Evolutionary conservation across 2,113 vertebrate species (phyloP).

Genomic region (Falcunculus frontatus): DNA sequence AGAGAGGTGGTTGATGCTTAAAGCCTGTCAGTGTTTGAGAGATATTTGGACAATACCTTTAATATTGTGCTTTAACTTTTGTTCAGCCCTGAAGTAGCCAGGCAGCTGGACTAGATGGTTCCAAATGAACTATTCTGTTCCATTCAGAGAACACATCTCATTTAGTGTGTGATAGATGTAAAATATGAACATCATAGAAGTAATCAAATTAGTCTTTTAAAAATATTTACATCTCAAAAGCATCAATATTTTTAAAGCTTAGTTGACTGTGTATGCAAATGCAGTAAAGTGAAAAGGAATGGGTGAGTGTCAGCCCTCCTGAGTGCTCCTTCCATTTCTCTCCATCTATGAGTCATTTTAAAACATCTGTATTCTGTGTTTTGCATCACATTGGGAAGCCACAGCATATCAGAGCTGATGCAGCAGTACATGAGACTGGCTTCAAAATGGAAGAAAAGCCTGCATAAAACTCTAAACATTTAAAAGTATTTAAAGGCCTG

Average conservation of each 20-base stretch:
- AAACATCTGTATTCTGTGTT: not conserved
- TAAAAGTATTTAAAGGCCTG: not conserved
- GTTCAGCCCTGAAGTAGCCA: not conserved
- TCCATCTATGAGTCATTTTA: not conserved
- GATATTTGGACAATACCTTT: not conserved
- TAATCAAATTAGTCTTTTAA: not conserved
- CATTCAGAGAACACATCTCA: not conserved
- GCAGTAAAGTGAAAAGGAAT: not conserved
- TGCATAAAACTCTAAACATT: not conserved
- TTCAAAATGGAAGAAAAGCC: not conserved
- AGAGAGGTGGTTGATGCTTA: not conserved
- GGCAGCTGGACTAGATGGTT: not conserved
- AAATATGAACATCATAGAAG: not conserved
- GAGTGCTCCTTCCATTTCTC: not conserved
- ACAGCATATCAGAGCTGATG: not conserved
- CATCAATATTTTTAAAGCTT: not conserved
- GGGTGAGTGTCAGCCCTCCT: fast-evolving
- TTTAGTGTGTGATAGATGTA: not conserved
- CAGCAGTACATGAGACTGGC: not conserved
- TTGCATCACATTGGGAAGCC: not conserved
- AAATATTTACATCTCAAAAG: not conserved
- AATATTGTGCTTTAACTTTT: not conserved
- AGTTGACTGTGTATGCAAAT: not conserved
- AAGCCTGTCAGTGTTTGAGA: not conserved
- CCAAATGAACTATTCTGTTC: not conserved